These are phyloP conservation scores for Lepidurus apus DNA, from an alignment of 1,140 invertebrate species.

Conservation along the genomic window DNA sequence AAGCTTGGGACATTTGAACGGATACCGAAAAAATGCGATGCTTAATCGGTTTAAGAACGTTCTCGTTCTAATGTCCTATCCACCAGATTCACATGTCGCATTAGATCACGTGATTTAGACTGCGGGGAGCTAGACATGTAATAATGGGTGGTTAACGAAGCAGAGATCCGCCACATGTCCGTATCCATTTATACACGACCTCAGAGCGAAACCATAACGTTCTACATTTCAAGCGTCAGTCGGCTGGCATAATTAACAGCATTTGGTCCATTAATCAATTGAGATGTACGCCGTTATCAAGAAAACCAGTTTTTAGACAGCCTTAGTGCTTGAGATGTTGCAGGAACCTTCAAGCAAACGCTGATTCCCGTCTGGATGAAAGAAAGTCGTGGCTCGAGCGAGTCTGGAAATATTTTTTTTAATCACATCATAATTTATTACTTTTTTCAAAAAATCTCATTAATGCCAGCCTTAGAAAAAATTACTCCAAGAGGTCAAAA, in stretches of 20 bases:
- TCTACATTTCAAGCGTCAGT: neutral
- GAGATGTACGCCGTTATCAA: neutral
- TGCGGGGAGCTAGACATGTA: neutral
- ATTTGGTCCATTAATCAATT: conserved; percentile 5
- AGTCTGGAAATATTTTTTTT: neutral
- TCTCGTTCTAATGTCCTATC: neutral
- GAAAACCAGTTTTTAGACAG: neutral
- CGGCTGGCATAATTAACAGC: neutral
- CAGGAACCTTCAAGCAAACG: no score
- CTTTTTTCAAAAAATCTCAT: neutral
- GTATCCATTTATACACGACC: neutral
- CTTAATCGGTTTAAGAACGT: neutral
- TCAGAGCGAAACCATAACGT: neutral
- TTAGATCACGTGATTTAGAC: neutral
- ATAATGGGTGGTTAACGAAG: conserved; percentile 19
- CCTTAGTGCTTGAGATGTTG: no score
- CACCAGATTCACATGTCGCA: neutral
- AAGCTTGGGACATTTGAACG: neutral
- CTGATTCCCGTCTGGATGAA: neutral
- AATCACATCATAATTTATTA: neutral
- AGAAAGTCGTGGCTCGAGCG: neutral
- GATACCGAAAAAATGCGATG: neutral
- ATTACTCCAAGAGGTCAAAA: neutral
- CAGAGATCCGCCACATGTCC: conserved; percentile 17
- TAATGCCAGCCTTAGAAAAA: neutral